Base-by-base conservation (phyloP, 2,888 invertebrate species). In the Cantharis lateralis region DNA sequence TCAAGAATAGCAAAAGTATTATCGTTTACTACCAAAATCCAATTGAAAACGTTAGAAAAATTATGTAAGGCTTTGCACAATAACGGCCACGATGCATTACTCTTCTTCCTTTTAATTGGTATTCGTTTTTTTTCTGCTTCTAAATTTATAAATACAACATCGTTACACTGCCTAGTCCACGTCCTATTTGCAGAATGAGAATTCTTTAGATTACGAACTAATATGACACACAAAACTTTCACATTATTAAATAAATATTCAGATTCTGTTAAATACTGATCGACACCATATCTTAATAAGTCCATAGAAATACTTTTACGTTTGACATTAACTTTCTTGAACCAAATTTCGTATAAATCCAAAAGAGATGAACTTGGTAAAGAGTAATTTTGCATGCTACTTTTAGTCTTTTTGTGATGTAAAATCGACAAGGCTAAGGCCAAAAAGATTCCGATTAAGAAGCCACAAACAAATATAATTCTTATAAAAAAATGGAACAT, bases 21-120 rank as follows among this genome's bases (percentile, higher is more conserved):
- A 80, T 92, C 91, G 77, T 89, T 89, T 0, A 90, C 88, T 82
- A 91, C 88, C 70, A 92, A 85, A n/a, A 89, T 82, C 92, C 92
- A 92, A 32, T 91, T 83, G 71, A 88, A 83, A 13, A 77, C 70
- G n/a, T 80, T 73, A 61, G 81, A 63, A 62, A 85, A 75, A 18
- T 80, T 76, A 62, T 81, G 80, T 73, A 88, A 77, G 5, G 77
- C 75, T 61, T 84, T 80, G 76, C 88, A 88, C 63, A 88, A 81
- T 61, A 84, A 68, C 62, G 81, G 76, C 88, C 88, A 88, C 4
- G 86, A 85, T 3, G 87, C 86, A 28, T 83, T 82, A 48, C 84
- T 81, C 73, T 82, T 84, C 11, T 76, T 81, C 32, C 78, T 79
- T 20, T 84, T 87, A 7, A 79, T 48, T n/a, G 84, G 83, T 48